phyloP scores from a whole-genome alignment of 2,888 invertebrate genomes.

The Apotomis capreana region DNA sequence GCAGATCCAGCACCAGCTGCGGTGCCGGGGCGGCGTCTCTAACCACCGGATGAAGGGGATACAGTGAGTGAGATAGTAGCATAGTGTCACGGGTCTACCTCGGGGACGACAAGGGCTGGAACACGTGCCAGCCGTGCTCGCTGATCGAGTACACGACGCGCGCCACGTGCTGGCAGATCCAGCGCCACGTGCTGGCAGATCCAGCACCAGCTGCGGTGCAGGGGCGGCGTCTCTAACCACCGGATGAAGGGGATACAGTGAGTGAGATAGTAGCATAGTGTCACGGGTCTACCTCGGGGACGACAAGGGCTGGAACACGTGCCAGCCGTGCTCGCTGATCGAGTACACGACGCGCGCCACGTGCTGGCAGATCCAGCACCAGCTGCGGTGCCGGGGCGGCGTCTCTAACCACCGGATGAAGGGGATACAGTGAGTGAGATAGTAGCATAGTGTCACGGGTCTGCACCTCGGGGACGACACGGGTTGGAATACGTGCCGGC shows the following conservation, averaged over 20 bases:
- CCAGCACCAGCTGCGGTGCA: slow-evolving; percentile 56
- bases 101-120: slow-evolving; percentile 51
- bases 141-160: slow-evolving; percentile 54
- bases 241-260: slow-evolving; percentile 65
- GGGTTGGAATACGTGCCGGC: slow-evolving; percentile 45
- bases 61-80: slow-evolving; percentile 57
- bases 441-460: slow-evolving; percentile 41
- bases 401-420: slow-evolving; percentile 60
- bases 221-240: slow-evolving; percentile 57
- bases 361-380: slow-evolving; percentile 54
- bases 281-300: slow-evolving; percentile 55
- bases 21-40: slow-evolving; percentile 62
- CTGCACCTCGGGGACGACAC: slow-evolving; percentile 54
- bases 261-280: slow-evolving; percentile 43
- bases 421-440: slow-evolving; percentile 57
- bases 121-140: slow-evolving; percentile 54
- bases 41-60: slow-evolving; percentile 59
- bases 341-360: slow-evolving; percentile 55
- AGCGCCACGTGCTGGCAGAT: slow-evolving; percentile 50
- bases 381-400: slow-evolving; percentile 61
- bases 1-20: slow-evolving; percentile 51
- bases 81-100: slow-evolving; percentile 53
- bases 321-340: slow-evolving; percentile 57
- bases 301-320: slow-evolving; percentile 48
- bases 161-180: slow-evolving; percentile 57